phyloP scores from a whole-genome alignment of 2,113 vertebrate species.

The Periophthalmus modestus region DNA sequence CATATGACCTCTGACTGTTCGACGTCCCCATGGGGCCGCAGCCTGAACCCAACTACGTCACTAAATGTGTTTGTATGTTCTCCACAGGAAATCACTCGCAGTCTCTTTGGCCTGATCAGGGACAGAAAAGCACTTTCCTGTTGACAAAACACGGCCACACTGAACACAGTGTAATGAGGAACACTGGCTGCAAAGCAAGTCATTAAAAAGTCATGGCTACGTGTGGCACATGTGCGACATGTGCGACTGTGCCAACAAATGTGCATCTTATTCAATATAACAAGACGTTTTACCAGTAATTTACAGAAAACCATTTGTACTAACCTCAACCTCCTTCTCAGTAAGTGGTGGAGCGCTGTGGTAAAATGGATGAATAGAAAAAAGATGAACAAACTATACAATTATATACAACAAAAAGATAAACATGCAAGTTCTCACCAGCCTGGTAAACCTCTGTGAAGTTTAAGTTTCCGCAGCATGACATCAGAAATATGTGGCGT shows the following conservation, averaged over 20 bases:
- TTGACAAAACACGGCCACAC: slow-evolving; percentile 36
- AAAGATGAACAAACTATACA: neutral
- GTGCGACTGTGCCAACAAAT: neutral
- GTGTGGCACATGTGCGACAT: slow-evolving; percentile 18
- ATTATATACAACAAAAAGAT: neutral
- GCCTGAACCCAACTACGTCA: slow-evolving; percentile 49
- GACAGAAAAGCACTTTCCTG: slow-evolving; percentile 64
- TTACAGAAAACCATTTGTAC: too few species aligned
- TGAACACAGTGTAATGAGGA: slow-evolving; percentile 39
- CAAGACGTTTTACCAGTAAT: too few species aligned
- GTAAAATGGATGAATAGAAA: slow-evolving; percentile 50
- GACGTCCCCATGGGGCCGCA: slow-evolving; percentile 47
- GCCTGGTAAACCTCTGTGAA: slow-evolving; percentile 87
- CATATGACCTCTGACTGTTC: slow-evolving; percentile 67
- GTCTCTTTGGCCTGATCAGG: slow-evolving; percentile 62
- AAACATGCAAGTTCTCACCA: slow-evolving; percentile 76
- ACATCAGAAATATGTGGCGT: slow-evolving; percentile 95
- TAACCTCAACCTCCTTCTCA: slow-evolving; percentile 97
- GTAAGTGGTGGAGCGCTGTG: slow-evolving; percentile 90
- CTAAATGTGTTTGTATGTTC: slow-evolving; percentile 65
- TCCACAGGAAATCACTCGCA: slow-evolving; percentile 69
- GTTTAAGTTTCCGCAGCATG: slow-evolving; percentile 90
- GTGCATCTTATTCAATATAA: neutral
- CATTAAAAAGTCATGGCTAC: slow-evolving; percentile 16
- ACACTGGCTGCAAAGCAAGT: slow-evolving; percentile 39